These are phyloP conservation scores for Drosophila kokeensis DNA, from an alignment of 2,888 invertebrate genomes.

Conservation along the genomic window DNA sequence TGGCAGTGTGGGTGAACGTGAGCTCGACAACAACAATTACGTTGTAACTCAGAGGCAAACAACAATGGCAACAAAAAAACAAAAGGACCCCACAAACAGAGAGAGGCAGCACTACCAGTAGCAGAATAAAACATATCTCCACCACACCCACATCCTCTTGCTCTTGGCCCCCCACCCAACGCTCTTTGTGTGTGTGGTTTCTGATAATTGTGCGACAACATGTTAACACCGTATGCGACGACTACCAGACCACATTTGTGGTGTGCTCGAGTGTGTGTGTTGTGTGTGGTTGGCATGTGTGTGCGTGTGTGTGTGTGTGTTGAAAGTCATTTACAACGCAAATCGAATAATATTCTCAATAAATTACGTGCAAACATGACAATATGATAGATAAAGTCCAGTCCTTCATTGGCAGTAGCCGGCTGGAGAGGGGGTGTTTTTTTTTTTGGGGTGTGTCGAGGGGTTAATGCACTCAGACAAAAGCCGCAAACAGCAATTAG, in stretches of 20 bases:
- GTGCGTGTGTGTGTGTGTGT: constrained; percentile 19
- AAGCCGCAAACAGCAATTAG: constrained; percentile 46
- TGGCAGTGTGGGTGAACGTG: constrained; percentile 54
- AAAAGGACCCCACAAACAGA: constrained; percentile 17
- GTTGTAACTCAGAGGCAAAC: constrained; percentile 39
- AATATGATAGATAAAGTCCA: constrained; percentile 55
- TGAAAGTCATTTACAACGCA: constrained; percentile 74
- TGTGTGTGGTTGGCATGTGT: constrained; percentile 4
- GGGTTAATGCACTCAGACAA: constrained; percentile 34
- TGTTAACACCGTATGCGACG: constrained; percentile 68
- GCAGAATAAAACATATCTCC: neutral
- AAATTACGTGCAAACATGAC: constrained; percentile 71
- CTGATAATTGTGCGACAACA: constrained; percentile 76
- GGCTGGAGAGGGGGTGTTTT: neutral
- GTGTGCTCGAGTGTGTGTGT: constrained; percentile 5
- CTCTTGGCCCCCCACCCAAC: neutral
- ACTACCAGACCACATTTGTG: constrained; percentile 49
- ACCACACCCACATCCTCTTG: neutral
- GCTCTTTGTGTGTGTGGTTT: constrained; percentile 32
- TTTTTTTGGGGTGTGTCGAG: neutral
- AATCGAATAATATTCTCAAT: constrained; percentile 79
- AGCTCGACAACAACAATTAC: constrained; percentile 67
- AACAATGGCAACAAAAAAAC: constrained; percentile 49
- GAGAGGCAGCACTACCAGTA: neutral
- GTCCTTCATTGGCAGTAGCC: constrained; percentile 22